Conservation (phyloP, 2,797 vertebrate genomes). For the Simalia tracyae region DNA sequence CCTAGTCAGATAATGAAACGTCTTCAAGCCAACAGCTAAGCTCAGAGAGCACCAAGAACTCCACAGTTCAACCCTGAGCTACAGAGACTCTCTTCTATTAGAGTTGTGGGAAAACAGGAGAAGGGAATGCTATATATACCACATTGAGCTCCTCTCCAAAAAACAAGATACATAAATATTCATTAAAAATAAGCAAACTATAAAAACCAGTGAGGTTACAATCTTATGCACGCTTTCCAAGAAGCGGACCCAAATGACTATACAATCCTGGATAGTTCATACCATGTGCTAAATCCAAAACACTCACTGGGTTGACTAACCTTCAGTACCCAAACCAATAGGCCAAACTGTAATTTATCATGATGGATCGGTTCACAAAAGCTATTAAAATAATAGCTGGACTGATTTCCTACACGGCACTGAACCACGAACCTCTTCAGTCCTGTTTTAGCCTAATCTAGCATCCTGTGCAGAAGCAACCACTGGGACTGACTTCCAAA, state of each 20-base stretch:
- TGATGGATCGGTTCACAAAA: not conserved
- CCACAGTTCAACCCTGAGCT: not conserved
- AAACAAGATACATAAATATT: not conserved
- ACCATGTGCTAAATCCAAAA: not conserved
- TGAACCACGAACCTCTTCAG: not conserved
- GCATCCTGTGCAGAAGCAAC: not conserved
- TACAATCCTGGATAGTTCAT: not conserved
- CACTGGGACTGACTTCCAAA: not conserved
- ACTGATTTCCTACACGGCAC: not conserved
- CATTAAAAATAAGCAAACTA: not conserved
- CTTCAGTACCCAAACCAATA: not conserved
- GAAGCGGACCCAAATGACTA: not conserved
- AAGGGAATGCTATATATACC: not conserved
- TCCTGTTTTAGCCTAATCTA: not conserved
- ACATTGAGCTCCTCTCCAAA: not conserved
- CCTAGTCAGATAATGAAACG: not conserved
- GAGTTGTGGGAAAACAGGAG: not conserved
- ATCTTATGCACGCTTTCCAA: not conserved
- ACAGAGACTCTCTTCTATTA: not conserved
- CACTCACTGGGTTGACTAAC: not conserved
- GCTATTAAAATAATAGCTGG: not conserved
- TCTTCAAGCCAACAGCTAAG: not conserved
- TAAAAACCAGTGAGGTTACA: not conserved
- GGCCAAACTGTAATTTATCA: not conserved
- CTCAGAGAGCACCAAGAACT: not conserved